Evolutionary conservation across 2,797 vertebrate genomes (phyloP).

Genomic region (Peromyscus melanophrys): DNA sequence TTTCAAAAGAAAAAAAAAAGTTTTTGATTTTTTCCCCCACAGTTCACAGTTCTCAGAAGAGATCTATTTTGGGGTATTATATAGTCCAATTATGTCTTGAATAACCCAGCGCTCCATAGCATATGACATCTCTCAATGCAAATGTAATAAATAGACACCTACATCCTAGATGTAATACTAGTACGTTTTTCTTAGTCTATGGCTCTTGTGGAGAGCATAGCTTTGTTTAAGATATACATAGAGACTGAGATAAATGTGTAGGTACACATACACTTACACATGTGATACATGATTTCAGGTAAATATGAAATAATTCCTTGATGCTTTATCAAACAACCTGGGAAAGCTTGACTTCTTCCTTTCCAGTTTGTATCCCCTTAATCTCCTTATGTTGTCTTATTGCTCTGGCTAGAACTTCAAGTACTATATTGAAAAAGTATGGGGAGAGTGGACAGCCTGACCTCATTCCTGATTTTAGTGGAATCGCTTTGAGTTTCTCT

Average conservation of each 20-base stretch:
- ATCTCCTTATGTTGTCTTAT: no score
- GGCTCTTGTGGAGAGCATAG: not conserved
- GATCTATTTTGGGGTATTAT: not conserved
- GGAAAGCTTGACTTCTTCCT: no score
- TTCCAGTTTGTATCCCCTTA: no score
- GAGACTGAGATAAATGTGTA: not conserved
- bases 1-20: not conserved
- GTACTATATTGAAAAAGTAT: no score
- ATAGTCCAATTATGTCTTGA: not conserved
- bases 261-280: not conserved
- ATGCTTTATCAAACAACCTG: not conserved
- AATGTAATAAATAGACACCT: not conserved
- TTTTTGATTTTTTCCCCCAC: not conserved
- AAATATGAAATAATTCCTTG: not conserved
- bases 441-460: no score
- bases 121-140: not conserved
- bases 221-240: not conserved
- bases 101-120: not conserved
- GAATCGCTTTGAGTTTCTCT: no score
- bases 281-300: no score
- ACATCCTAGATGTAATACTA: not conserved
- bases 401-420: no score
- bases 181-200: not conserved
- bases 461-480: no score
- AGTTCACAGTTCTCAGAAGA: not conserved